Evolutionary conservation across 2,113 vertebrate species (phyloP).

Genomic region (Hippocampus mohnikei): DNA sequence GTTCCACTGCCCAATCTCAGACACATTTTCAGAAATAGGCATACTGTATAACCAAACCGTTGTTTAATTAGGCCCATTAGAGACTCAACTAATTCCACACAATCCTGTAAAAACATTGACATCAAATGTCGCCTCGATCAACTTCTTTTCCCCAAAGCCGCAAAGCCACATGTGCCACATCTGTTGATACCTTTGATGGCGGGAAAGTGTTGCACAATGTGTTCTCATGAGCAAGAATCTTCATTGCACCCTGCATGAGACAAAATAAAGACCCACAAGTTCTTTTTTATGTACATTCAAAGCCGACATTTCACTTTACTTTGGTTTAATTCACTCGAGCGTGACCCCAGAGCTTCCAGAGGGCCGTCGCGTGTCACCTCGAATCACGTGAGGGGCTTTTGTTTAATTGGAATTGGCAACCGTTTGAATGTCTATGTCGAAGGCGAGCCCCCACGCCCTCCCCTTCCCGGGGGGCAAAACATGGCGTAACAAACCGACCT

Average conservation of each 20-base stretch:
- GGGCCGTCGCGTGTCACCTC: too few relatives aligned
- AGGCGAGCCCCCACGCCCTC: not conserved
- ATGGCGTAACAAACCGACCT: conserved; percentile 32
- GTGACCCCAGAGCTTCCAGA: too few relatives aligned
- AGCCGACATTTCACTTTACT: not conserved
- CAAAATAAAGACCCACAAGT: not conserved
- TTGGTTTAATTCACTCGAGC: too few relatives aligned
- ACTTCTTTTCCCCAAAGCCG: not conserved
- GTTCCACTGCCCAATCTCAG: too few relatives aligned
- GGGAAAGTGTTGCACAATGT: not conserved
- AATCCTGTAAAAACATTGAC: too few relatives aligned
- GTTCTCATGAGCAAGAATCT: too few relatives aligned
- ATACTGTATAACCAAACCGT: too few relatives aligned
- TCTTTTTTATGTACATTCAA: not conserved
- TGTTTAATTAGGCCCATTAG: too few relatives aligned
- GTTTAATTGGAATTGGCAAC: conserved; percentile 37
- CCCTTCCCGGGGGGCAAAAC: conserved; percentile 32
- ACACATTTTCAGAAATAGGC: too few relatives aligned
- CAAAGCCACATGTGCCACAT: not conserved
- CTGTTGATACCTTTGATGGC: not conserved
- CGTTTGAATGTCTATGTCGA: conserved; percentile 24
- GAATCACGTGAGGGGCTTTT: not conserved
- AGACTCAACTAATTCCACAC: too few relatives aligned
- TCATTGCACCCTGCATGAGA: not conserved
- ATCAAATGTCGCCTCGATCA: not conserved